Conservation (phyloP, 1,140 invertebrate species). For the Aricia agestis region DNA sequence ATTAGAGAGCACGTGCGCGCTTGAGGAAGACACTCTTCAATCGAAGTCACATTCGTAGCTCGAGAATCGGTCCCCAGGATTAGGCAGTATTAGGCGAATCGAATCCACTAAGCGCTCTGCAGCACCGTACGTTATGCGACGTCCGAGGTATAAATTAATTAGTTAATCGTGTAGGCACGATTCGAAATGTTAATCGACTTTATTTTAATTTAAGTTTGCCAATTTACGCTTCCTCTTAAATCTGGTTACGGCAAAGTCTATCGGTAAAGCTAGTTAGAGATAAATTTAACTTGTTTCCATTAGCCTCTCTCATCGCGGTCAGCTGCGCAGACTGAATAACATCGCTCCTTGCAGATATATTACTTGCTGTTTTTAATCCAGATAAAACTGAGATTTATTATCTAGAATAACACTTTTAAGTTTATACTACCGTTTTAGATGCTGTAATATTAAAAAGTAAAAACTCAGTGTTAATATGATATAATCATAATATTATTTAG, state of each 20-base stretch:
- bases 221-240: slow-evolving; percentile 52
- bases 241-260: slow-evolving; percentile 32
- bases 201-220: slow-evolving; percentile 65
- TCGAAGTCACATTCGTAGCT: too few species aligned
- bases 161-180: slow-evolving; percentile 41
- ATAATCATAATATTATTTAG: too few species aligned
- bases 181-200: slow-evolving; percentile 41
- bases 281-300: slow-evolving; percentile 46
- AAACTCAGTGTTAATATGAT: neutral
- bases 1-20: too few species aligned
- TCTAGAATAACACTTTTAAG: neutral
- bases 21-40: too few species aligned
- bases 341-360: slow-evolving; percentile 16
- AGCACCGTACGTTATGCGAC: slow-evolving; percentile 29
- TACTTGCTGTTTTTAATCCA: neutral
- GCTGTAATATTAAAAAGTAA: neutral
- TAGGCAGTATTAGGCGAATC: slow-evolving; percentile 70
- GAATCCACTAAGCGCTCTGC: slow-evolving; percentile 68
- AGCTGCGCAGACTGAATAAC: slow-evolving; percentile 1
- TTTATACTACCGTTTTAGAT: neutral
- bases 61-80: slow-evolving; percentile 40
- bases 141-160: slow-evolving; percentile 35
- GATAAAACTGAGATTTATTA: neutral
- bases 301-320: slow-evolving; percentile 23
- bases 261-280: slow-evolving; percentile 41